Percentiles rank a stretch among this genome's conserved stretches.
Conservation (phyloP, 2,113 vertebrate genomes). For the Pseudopodoces humilis region DNA sequence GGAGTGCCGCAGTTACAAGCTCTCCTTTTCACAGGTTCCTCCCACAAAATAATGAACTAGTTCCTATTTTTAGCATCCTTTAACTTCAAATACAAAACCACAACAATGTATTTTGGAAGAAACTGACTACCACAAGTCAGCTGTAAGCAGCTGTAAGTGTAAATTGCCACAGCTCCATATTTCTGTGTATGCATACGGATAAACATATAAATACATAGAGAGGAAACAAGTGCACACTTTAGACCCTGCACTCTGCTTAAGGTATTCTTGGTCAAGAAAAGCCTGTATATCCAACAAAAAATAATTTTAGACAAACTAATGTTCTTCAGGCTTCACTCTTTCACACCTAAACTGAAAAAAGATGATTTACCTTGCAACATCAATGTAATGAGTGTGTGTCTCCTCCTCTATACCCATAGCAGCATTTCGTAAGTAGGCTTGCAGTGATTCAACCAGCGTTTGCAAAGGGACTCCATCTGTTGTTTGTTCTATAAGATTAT, state of each 20-base stretch:
- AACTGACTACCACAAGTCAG: background rate
- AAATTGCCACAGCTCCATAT: background rate
- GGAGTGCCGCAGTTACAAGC: background rate
- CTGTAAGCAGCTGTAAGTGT: background rate
- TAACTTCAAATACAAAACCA: background rate
- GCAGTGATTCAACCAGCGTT: conserved; percentile 86
- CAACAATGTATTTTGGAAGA: background rate
- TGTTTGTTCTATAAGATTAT: conserved; percentile 91
- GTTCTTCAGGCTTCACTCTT: background rate
- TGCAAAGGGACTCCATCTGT: conserved; percentile 90
- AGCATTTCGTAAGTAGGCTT: conserved; percentile 83
- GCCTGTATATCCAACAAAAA: background rate
- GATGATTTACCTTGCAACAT: conserved; percentile 85
- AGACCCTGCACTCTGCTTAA: background rate
- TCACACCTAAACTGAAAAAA: background rate
- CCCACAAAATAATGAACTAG: background rate
- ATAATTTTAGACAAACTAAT: background rate
- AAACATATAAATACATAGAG: background rate
- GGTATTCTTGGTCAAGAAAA: background rate
- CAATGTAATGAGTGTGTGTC: conserved; percentile 86
- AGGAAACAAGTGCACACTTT: accelerated
- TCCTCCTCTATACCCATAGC: conserved; percentile 89
- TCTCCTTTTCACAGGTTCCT: background rate
- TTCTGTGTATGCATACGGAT: accelerated
- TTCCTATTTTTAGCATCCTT: background rate